Conservation (phyloP, 2,888 invertebrate species). For the Lithophane semibrunnea region DNA sequence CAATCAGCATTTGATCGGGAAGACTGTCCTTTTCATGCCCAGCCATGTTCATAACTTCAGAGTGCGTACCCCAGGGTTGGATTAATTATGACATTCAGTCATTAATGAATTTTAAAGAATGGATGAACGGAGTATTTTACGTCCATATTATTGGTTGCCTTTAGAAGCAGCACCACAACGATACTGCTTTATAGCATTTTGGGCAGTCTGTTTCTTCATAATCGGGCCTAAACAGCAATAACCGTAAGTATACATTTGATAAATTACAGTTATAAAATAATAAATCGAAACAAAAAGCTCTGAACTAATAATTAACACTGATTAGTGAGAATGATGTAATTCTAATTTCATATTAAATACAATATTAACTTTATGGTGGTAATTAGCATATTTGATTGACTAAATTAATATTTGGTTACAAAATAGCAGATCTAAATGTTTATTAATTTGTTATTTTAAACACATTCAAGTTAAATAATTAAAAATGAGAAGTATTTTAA, state of each 20-base stretch:
- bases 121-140: background rate
- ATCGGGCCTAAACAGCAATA: background rate
- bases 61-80: background rate
- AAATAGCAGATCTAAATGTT: slow-evolving; percentile 29
- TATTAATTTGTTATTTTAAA: slow-evolving; percentile 41
- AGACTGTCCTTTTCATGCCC: background rate
- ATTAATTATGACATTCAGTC: background rate
- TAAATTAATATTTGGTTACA: slow-evolving; percentile 60
- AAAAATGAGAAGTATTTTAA: slow-evolving; percentile 31
- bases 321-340: slow-evolving; percentile 40
- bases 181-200: background rate
- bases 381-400: slow-evolving; percentile 61
- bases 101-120: too few relatives aligned
- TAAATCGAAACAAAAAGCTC: slow-evolving; percentile 37
- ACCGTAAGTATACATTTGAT: background rate
- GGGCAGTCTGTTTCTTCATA: background rate
- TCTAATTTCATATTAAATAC: slow-evolving; percentile 26
- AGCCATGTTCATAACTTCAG: background rate
- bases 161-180: background rate
- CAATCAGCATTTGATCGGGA: too few relatives aligned
- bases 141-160: background rate
- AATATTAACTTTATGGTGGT: slow-evolving; percentile 35
- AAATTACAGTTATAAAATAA: slow-evolving; percentile 27
- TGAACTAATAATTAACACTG: slow-evolving; percentile 17
- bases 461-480: slow-evolving; percentile 38